Evolutionary conservation across 2,888 invertebrate genomes (phyloP).

Genomic region (Drosophila falleni): DNA sequence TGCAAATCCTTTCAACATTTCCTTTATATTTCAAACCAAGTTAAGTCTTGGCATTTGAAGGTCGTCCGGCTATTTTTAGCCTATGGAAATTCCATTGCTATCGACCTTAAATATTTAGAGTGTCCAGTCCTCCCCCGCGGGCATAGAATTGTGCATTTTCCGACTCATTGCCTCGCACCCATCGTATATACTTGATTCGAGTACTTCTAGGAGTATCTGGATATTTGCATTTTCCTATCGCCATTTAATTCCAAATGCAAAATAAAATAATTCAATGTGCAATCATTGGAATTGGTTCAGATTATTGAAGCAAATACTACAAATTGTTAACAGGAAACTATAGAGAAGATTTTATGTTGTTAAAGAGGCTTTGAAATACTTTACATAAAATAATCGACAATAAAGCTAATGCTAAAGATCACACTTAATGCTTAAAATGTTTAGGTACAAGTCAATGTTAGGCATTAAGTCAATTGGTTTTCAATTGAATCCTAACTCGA

Average conservation of each 20-base stretch:
- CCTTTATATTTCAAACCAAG: conserved; percentile 1
- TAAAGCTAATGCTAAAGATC: conserved; percentile 11
- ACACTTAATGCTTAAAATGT: conserved; percentile 30
- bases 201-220: not conserved
- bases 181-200: conserved; percentile 5
- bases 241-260: conserved; percentile 35
- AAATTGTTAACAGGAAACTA: not conserved
- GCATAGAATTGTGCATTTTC: conserved; percentile 39
- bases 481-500: conserved; percentile 35
- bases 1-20: conserved; percentile 33
- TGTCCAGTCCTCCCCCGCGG: not conserved
- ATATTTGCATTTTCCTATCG: conserved; percentile 41
- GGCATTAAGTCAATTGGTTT: conserved; percentile 53
- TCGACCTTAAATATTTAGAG: conserved; percentile 20
- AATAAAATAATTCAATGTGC: conserved; percentile 20
- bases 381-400: conserved; percentile 5
- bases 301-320: conserved; percentile 23
- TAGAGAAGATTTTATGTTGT: not conserved
- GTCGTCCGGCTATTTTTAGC: conserved; percentile 22
- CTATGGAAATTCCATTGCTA: conserved; percentile 18
- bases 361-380: not conserved
- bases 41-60: conserved; percentile 4
- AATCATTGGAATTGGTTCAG: conserved; percentile 5
- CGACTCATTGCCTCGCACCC: conserved; percentile 26
- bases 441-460: conserved; percentile 33